Evolutionary conservation across 92 coral and sea anemone genomes (phyloP).

Genomic region (Desmophyllum pertusum): DNA sequence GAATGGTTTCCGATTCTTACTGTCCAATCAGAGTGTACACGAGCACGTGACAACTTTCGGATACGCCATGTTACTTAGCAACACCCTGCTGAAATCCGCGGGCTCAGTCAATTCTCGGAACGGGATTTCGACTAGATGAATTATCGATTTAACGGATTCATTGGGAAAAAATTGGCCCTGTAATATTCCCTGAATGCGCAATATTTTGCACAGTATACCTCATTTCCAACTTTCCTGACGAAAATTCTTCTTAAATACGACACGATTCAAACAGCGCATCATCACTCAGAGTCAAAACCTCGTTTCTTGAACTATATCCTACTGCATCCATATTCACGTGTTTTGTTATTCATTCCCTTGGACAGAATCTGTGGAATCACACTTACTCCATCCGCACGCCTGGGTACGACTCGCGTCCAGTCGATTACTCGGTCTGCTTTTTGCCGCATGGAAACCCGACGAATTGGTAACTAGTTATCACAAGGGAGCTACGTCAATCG

Average conservation of each 20-base stretch:
- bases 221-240: background rate
- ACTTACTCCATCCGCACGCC: slow-evolving; percentile 81
- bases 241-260: background rate
- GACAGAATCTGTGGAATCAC: slow-evolving; percentile 79
- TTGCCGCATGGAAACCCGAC: slow-evolving; percentile 82
- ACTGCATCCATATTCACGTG: background rate
- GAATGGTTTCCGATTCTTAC: background rate
- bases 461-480: slow-evolving; percentile 57
- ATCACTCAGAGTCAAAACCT: background rate
- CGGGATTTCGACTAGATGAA: background rate
- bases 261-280: background rate
- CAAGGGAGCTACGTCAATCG: slow-evolving; percentile 2
- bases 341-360: background rate
- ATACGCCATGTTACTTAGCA: background rate
- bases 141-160: too few species aligned
- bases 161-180: too few species aligned
- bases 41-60: too few species aligned
- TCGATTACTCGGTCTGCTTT: slow-evolving; percentile 83
- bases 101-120: background rate
- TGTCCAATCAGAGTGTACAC: background rate
- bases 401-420: slow-evolving; percentile 93
- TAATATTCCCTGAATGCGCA: background rate
- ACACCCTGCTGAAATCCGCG: background rate
- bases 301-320: background rate
- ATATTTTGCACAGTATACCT: background rate